Evolutionary conservation across 2,888 invertebrate genomes (phyloP), one percentile per base, ranked within the genome.

Genomic region (Lycaena phlaeas): DNA sequence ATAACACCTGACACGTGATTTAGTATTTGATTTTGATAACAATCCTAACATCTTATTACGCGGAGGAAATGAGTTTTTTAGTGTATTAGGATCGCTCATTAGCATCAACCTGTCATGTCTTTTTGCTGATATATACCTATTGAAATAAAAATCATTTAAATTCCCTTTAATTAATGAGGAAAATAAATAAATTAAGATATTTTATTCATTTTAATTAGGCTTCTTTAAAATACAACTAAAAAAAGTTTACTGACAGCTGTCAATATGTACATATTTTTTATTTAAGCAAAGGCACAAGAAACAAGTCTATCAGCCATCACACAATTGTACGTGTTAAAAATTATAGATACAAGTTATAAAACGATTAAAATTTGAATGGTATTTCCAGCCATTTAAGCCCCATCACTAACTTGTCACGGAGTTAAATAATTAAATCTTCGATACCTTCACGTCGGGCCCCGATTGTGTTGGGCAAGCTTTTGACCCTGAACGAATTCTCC

Each of bases 371-470:
- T 5, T 22, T 22, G n/a, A 22, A 22, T 22, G 22, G 22, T 9
- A 22, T 22, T 22, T n/a, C n/a, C 22, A 22, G 22, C 22, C 22
- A 26, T 25, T 26, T 14, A 14, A 10, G 37, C 7, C n/a, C 17
- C 14, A 36, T 36, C 25, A 36, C 27, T 41, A 42, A 41, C 41
- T 38, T 46, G 40, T 46, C 44, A 46, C 44, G 25, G 27, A 30
- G 48, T 53, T 57, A 51, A 56, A 61, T 71, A 68, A 75, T 74
- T 73, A 73, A 70, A 63, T 69, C 55, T 44, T 61, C 65, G 68
- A 71, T 71, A 59, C 59, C 64, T 60, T 68, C 74, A 76, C 76
- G 73, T 70, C 63, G 54, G n/a, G n/a, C n/a, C 40, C 50, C 52
- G 57, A 57, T 49, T 64, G 61, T 65, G 64, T 53, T 58, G 60